Evolutionary conservation across 2,113 vertebrate species (phyloP), one percentile per base, ranked within the genome.

Genomic region (Peromyscus leucopus): DNA sequence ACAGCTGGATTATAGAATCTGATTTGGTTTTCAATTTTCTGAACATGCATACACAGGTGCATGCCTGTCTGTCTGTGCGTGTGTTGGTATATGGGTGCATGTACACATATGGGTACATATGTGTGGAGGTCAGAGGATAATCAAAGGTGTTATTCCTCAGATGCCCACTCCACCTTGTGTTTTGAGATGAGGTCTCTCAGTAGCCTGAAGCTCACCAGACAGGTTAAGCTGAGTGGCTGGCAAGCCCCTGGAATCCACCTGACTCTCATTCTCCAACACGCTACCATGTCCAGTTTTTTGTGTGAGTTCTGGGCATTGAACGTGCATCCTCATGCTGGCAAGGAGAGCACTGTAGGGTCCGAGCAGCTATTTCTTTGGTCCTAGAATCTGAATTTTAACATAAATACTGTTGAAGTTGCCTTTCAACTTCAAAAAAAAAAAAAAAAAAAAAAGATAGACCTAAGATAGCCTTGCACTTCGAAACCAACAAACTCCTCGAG

Each of bases 391-490:
- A 90, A 51, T 80, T 76, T 95, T 93, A 11, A 95, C 63, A 88
- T 46, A 80, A 80, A 84, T 75, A 33, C 1, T 85, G 26, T 92
- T 84, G 7, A 78, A 48, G 48, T 96, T 92, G 83, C 61, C 79
- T 94, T 80, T 85, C 67, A 80, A 26, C 33, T 88, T 84, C 67
- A 95, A 51, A 80, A 97, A 80, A 71, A 55, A 78, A 55, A 78
- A 97, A 82, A 65, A 95, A 51, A 80, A 97, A 80, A 71, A 55
- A 78, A 97, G 78, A 67, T 59, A 46, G 16, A 57, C 80, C 67
- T 90, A 67, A 87, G 48, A 33, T 95, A 89, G 61, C 39, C 72
- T 98, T 95, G n/a, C 36, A 17, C 83, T 88, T 93, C 59, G 65
- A 95, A 74, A 55, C 93, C 79, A 82, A 48, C 0, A 71, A 92